phyloP scores from a whole-genome alignment of 1,140 invertebrate genomes.

The Lordiphosa stackelbergi region DNA sequence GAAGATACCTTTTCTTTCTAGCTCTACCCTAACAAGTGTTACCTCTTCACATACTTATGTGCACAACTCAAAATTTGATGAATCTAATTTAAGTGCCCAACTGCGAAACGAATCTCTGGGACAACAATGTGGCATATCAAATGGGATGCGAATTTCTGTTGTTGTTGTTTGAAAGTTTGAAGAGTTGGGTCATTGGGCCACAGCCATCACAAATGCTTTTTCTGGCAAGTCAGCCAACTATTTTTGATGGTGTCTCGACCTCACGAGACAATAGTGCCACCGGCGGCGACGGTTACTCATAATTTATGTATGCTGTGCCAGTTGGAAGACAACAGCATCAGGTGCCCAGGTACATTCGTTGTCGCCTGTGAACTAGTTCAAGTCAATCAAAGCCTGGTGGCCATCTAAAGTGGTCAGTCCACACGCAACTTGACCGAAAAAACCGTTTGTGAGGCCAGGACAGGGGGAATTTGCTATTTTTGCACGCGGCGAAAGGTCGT shows the following conservation, averaged over 20 bases:
- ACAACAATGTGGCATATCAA: slow-evolving; percentile 38
- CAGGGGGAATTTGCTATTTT: slow-evolving; percentile 20
- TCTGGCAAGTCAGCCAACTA: slow-evolving; percentile 23
- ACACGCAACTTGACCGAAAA: slow-evolving; percentile 65
- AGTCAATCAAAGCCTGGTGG: slow-evolving; percentile 55
- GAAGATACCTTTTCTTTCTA: neutral
- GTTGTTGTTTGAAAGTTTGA: slow-evolving; percentile 35
- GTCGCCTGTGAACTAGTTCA: slow-evolving; percentile 62
- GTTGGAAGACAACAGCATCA: slow-evolving; percentile 8
- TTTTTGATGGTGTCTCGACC: slow-evolving; percentile 26
- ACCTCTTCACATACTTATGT: slow-evolving; percentile 13
- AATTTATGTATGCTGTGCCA: slow-evolving; percentile 33
- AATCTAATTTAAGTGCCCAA: slow-evolving; percentile 23
- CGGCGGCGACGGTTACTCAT: slow-evolving; percentile 25
- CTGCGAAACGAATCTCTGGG: slow-evolving; percentile 28
- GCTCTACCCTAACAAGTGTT: neutral
- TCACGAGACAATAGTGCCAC: slow-evolving; percentile 26
- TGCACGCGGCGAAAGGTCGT: slow-evolving; percentile 59
- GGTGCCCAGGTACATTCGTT: slow-evolving; percentile 14
- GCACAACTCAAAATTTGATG: slow-evolving; percentile 33
- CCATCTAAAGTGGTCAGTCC: slow-evolving; percentile 7
- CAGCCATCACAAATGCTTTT: slow-evolving; percentile 16
- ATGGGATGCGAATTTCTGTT: slow-evolving; percentile 36
- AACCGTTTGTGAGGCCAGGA: slow-evolving; percentile 13
- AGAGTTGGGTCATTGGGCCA: slow-evolving; percentile 54